Evolutionary conservation across 2,113 vertebrate genomes (phyloP), one percentile per base, ranked within the genome.

Genomic region (Actinemys pallida): DNA sequence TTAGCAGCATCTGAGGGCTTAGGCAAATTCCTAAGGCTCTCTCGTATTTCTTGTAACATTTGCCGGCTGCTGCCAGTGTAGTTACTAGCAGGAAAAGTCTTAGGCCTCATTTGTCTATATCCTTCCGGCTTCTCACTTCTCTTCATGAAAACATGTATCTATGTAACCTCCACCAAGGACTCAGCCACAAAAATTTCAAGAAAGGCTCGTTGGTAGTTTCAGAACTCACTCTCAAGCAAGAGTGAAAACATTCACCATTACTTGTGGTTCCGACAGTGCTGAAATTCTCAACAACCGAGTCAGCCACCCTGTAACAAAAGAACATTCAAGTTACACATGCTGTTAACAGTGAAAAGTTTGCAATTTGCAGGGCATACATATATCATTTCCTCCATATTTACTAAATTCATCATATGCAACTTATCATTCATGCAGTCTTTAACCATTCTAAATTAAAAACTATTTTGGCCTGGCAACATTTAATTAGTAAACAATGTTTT

Each of bases 101-200:
- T 99, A 97, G 99, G 99, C 98, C 99, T 99, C 99, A 99, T 99
- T 93, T 99, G 99, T 98, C 99, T 98, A 98, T 99, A 98, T 98
- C 99, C 99, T 98, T 99, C 99, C 97, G 99, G 99, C 97, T 99
- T 99, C 98, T 99, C 99, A 88, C 98, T 98, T 98, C 99, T 99
- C 99, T 99, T 99, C 99, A 99, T 99, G 99, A 99, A 99, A 99
- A 98, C 99, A 99, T 99, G 97, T 99, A 99, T 98, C 94, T 97
- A 80, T 95, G 97, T 93, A 95, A 96, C 97, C 96, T 98, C 91
- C 97, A 97, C 96, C 96, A 97, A 98, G 97, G 91, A 98, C 81
- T 98, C 50, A 47, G 78, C 24, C 56, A 93, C 93, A 96, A 92
- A 94, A 95, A 90, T 88, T 42, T 91, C 96, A 95, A 94, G 81